phyloP scores from a whole-genome alignment of 2,888 invertebrate species.

The Nebria salina region DNA sequence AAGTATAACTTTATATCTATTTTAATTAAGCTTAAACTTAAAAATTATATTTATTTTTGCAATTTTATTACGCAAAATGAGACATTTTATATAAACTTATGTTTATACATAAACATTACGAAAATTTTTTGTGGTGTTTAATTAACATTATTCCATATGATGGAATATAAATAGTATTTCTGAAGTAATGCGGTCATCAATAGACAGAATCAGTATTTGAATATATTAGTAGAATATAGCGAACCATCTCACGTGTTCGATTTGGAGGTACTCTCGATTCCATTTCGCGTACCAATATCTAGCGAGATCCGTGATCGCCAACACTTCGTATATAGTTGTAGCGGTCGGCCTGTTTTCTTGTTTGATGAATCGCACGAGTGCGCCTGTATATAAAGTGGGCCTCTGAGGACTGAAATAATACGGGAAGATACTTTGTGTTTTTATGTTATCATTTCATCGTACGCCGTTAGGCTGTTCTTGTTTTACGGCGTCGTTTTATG shows the following conservation, averaged over 20 bases:
- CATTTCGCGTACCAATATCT: not conserved
- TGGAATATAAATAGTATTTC: no score
- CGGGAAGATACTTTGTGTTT: conserved; percentile 51
- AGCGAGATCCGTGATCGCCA: not conserved
- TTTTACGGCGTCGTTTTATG: conserved; percentile 50
- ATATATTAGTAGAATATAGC: not conserved
- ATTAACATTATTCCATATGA: no score
- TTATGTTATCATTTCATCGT: conserved; percentile 53
- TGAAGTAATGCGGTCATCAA: no score
- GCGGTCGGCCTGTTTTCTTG: not conserved
- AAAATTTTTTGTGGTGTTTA: no score
- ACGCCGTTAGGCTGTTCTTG: conserved; percentile 50
- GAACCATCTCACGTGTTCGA: not conserved
- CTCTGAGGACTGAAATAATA: conserved; percentile 39
- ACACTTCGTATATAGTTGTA: conserved; percentile 1
- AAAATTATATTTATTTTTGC: no score
- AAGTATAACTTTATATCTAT: not conserved
- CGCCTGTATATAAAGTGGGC: not conserved
- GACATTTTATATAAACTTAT: no score
- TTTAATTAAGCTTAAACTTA: not conserved
- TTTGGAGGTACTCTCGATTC: not conserved
- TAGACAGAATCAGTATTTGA: not conserved
- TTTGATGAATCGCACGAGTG: not conserved
- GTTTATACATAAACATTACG: no score
- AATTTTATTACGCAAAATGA: no score